phyloP scores from a whole-genome alignment of 2,113 vertebrate genomes.

The Corydoras sp. region DNA sequence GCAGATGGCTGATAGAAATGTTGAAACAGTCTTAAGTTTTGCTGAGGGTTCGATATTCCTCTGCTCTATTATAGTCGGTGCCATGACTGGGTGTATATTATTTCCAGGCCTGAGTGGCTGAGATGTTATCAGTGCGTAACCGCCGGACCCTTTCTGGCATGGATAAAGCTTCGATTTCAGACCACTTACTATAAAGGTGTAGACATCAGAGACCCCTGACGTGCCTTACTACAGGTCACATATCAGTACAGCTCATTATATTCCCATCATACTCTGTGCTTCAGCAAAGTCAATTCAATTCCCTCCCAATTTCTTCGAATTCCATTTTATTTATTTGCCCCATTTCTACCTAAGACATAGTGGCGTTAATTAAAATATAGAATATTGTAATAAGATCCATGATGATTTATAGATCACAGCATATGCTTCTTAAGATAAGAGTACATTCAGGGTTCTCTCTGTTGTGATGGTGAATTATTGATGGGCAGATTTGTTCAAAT shows the following conservation, averaged over 20 bases:
- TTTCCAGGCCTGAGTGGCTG: conserved; percentile 63
- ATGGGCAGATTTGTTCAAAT: too few relatives aligned
- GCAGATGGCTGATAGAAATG: conserved; percentile 3
- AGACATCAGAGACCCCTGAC: conserved; percentile 17
- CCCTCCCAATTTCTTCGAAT: too few relatives aligned
- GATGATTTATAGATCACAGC: too few relatives aligned
- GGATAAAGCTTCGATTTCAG: conserved; percentile 70
- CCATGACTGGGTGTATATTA: conserved; percentile 47
- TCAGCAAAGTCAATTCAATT: too few relatives aligned
- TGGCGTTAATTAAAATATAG: too few relatives aligned
- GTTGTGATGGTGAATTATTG: too few relatives aligned
- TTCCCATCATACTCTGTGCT: not conserved
- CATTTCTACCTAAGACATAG: too few relatives aligned
- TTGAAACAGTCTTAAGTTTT: conserved; percentile 41
- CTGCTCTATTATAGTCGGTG: not conserved
- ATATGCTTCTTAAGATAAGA: too few relatives aligned
- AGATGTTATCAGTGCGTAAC: conserved; percentile 66
- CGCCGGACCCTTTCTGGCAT: conserved; percentile 59
- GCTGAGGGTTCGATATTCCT: conserved; percentile 36
- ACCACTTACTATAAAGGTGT: conserved; percentile 36
- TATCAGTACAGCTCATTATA: conserved; percentile 12
- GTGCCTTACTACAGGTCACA: not conserved
- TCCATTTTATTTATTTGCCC: too few relatives aligned
- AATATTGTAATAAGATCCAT: too few relatives aligned
- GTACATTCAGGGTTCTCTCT: too few relatives aligned